Evolutionary conservation across 2,888 invertebrate species (phyloP).

Genomic region (Megalurothrips usitatus): DNA sequence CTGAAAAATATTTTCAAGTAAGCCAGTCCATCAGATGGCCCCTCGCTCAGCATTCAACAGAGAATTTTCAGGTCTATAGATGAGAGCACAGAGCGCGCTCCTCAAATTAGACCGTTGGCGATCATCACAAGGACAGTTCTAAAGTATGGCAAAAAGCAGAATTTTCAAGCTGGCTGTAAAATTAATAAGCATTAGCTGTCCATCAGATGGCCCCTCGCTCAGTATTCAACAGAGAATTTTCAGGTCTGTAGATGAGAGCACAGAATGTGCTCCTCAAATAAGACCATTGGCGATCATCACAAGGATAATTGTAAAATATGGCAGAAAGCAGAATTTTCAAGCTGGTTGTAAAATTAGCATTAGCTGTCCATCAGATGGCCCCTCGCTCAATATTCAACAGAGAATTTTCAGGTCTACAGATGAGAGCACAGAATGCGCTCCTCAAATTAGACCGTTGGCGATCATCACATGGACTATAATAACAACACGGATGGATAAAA

Average conservation of each 20-base stretch:
- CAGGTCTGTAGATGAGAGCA: not conserved
- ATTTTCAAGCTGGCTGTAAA: not conserved
- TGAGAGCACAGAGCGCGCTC: not conserved
- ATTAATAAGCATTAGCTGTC: conserved; percentile 13
- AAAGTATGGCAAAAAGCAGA: not conserved
- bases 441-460: conserved; percentile 29
- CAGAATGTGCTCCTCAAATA: not conserved
- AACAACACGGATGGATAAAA: not conserved
- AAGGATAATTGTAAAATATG: not conserved
- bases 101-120: not conserved
- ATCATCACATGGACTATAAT: not conserved
- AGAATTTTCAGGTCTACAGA: conserved; percentile 23
- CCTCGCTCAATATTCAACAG: conserved; percentile 34
- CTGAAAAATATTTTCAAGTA: not conserved
- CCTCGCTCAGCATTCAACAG: not conserved
- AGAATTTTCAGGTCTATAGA: conserved; percentile 16
- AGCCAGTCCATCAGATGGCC: not conserved
- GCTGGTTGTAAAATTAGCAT: conserved; percentile 8
- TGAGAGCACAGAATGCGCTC: conserved; percentile 28
- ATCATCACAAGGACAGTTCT: not conserved
- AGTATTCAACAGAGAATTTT: conserved; percentile 4
- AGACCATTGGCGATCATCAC: not conserved
- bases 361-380: conserved; percentile 33
- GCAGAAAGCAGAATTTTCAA: not conserved
- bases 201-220: conserved; percentile 2